Percentiles rank a stretch among this genome's conserved stretches.
Conservation (phyloP, 2,888 invertebrate genomes). For the Lissocephala sabroskyi region DNA sequence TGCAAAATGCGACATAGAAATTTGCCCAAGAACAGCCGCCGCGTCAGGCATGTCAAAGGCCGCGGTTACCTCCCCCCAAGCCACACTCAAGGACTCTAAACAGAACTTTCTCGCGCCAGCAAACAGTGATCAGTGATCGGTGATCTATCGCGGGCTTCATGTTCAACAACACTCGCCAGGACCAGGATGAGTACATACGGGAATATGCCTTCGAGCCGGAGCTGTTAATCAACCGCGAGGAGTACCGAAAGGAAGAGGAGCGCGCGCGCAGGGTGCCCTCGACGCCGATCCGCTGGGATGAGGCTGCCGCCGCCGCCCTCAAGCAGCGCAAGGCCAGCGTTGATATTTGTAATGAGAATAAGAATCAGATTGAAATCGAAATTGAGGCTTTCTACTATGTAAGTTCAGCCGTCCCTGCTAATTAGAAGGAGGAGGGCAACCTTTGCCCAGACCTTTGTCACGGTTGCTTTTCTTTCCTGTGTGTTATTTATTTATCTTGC, state of each 20-base stretch:
- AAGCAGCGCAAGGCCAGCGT: conserved; percentile 48
- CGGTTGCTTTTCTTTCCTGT: conserved; percentile 20
- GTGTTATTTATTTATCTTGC: conserved; percentile 19
- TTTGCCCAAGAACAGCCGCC: conserved; percentile 45
- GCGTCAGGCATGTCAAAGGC: conserved; percentile 56
- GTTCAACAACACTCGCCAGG: conserved; percentile 58
- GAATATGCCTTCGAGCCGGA: conserved; percentile 72
- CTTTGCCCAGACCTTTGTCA: conserved; percentile 37
- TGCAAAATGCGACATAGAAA: conserved; percentile 56
- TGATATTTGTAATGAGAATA: conserved; percentile 57
- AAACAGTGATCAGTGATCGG: too few relatives aligned
- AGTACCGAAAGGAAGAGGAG: conserved; percentile 56
- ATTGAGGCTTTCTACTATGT: conserved; percentile 71
- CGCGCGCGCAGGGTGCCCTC: conserved; percentile 39
- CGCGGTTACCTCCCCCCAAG: conserved; percentile 32
- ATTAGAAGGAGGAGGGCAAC: conserved; percentile 7
- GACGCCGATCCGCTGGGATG: conserved; percentile 54
- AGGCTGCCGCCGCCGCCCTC: conserved; percentile 50
- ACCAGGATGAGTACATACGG: conserved; percentile 69
- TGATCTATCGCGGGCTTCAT: conserved; percentile 45
- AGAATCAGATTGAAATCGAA: conserved; percentile 68
- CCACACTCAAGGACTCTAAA: too few relatives aligned
- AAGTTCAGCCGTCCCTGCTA: conserved; percentile 36
- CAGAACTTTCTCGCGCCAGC: too few relatives aligned
- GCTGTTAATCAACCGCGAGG: conserved; percentile 67